Conservation (phyloP, 2,113 vertebrate species). For the Xyrauchen texanus region DNA sequence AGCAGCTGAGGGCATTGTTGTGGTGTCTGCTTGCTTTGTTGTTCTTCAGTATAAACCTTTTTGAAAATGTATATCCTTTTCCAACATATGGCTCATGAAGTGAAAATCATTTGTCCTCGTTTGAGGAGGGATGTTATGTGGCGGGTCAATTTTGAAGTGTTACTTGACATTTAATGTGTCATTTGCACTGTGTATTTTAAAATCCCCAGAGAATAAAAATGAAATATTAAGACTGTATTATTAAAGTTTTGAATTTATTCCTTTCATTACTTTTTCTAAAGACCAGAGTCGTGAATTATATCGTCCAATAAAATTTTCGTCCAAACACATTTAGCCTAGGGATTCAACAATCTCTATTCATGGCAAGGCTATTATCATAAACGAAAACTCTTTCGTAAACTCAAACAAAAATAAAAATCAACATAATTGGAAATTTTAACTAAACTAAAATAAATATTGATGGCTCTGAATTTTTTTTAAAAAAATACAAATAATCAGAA, state of each 20-base stretch:
- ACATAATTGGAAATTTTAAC: too few relatives aligned
- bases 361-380: not conserved
- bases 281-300: not conserved
- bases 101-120: not conserved
- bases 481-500: too few relatives aligned
- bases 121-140: not conserved
- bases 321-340: slow-evolving; percentile 23
- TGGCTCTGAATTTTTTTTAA: too few relatives aligned
- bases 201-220: not conserved
- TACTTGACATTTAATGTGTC: slow-evolving; percentile 17
- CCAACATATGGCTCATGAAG: not conserved
- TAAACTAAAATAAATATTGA: too few relatives aligned
- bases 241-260: not conserved
- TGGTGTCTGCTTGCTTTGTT: not conserved
- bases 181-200: slow-evolving; percentile 12
- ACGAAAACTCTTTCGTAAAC: too few relatives aligned
- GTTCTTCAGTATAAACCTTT: slow-evolving; percentile 3
- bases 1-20: not conserved
- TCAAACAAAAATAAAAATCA: too few relatives aligned
- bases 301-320: slow-evolving; percentile 7
- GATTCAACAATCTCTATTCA: slow-evolving; percentile 21
- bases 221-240: slow-evolving; percentile 16
- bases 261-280: slow-evolving; percentile 24
- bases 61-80: not conserved
- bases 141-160: not conserved